Evolutionary conservation across 2,797 vertebrate species (phyloP).

Genomic region (Lagorchestes hirsutus): DNA sequence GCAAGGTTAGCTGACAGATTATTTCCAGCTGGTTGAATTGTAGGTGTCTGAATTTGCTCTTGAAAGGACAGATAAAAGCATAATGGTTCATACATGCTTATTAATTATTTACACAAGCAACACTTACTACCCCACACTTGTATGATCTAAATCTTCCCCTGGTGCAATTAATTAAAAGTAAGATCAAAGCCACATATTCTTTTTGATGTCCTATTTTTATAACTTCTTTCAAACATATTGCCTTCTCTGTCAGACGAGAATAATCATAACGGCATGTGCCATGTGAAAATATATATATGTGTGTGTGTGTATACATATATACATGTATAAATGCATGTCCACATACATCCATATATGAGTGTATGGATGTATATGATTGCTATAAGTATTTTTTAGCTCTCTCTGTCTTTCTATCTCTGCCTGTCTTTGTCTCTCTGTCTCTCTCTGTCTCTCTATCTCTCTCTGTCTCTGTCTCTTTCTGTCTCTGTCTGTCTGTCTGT

Average conservation of each 20-base stretch:
- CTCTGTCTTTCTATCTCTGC: constrained; percentile 55
- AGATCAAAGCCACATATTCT: constrained; percentile 82
- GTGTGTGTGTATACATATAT: no score
- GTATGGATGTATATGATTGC: background rate
- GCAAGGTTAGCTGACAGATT: constrained; percentile 41
- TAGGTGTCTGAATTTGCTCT: constrained; percentile 61
- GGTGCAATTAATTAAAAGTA: constrained; percentile 83
- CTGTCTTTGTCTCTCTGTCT: constrained; percentile 73
- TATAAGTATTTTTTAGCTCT: background rate
- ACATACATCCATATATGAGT: background rate
- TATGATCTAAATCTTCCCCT: constrained; percentile 79
- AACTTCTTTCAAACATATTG: constrained; percentile 76
- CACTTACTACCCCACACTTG: constrained; percentile 76
- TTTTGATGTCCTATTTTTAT: constrained; percentile 86
- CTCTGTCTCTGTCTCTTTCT: constrained; percentile 48
- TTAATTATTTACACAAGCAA: constrained; percentile 84
- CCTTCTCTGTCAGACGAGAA: constrained; percentile 79
- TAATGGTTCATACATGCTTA: constrained; percentile 75
- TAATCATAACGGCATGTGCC: constrained; percentile 80
- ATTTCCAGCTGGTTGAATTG: constrained; percentile 63
- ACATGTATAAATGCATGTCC: background rate
- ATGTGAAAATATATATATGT: constrained; percentile 65
- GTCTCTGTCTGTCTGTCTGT: constrained; percentile 65
- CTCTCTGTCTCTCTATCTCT: constrained; percentile 15
- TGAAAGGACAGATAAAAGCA: constrained; percentile 76